Evolutionary conservation across 2,797 vertebrate species (phyloP).

Genomic region (Lepilemur ruficaudatus): DNA sequence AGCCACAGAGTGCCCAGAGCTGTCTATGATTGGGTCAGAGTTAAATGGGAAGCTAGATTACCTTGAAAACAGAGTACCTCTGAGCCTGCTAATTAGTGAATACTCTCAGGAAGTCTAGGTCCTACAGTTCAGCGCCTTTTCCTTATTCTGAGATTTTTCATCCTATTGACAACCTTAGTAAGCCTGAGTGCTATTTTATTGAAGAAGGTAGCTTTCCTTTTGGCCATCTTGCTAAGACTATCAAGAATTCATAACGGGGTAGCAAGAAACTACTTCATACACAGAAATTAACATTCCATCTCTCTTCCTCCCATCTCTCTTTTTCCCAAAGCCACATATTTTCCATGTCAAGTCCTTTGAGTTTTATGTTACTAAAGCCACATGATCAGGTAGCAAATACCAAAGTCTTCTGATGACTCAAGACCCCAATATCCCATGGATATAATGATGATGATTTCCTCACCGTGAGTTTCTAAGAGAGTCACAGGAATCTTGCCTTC

Average conservation of each 20-base stretch:
- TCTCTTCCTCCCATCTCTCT: background rate
- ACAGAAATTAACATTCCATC: background rate
- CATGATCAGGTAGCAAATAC: background rate
- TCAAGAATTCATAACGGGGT: background rate
- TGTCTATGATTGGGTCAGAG: background rate
- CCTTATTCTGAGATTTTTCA: background rate
- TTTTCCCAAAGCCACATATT: background rate
- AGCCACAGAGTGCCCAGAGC: background rate
- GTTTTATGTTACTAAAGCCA: background rate
- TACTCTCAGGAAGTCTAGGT: background rate
- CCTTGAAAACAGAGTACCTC: background rate
- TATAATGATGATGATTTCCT: background rate
- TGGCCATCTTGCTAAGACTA: background rate
- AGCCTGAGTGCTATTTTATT: background rate
- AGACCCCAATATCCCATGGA: background rate
- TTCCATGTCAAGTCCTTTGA: background rate
- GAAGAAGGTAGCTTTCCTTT: background rate
- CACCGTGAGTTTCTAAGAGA: background rate
- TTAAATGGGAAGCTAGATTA: background rate
- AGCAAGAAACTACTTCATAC: conserved; percentile 31
- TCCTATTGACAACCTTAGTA: background rate
- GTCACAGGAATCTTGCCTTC: background rate
- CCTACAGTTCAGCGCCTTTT: background rate
- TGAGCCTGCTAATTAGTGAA: background rate
- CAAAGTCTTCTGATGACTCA: background rate